Percentiles rank a stretch among this genome's conserved stretches.
phyloP scores from a whole-genome alignment of 2,797 vertebrate genomes.

The Lindbergichthys nudifrons region DNA sequence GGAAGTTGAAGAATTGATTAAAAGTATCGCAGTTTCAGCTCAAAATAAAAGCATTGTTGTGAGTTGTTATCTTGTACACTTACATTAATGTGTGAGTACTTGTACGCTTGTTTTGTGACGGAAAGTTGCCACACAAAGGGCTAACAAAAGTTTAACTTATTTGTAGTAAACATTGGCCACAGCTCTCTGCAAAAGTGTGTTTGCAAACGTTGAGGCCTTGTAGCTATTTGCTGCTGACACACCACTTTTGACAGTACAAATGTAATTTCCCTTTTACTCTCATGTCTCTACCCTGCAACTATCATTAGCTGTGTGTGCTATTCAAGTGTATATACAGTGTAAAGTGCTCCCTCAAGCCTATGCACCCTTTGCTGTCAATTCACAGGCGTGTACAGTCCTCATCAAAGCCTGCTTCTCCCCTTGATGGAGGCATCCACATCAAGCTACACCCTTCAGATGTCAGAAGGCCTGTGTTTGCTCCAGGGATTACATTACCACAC shows the following conservation, averaged over 20 bases:
- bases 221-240: constrained; percentile 32
- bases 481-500: constrained; percentile 75
- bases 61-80: neutral
- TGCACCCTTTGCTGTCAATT: constrained; percentile 36
- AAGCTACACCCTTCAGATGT: constrained; percentile 49
- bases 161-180: constrained; percentile 3
- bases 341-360: constrained; percentile 8
- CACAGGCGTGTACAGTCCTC: constrained; percentile 48
- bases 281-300: constrained; percentile 9
- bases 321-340: constrained; percentile 1
- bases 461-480: constrained; percentile 70
- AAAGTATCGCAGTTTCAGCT: constrained; percentile 6
- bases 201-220: constrained; percentile 11
- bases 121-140: neutral
- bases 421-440: constrained; percentile 33
- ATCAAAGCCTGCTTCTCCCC: constrained; percentile 44
- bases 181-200: neutral
- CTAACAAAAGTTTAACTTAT: neutral
- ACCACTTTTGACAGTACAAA: neutral
- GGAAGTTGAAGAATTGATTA: constrained; percentile 5
- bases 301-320: constrained; percentile 11
- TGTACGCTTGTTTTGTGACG: neutral
- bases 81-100: neutral
- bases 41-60: neutral
- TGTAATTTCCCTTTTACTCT: constrained; percentile 1